A percentile compares a stretch with the other conserved stretches of the same genome.
Evolutionary conservation across 30 jellyfish, hydroid and myxozoan species (phyloP).

Genomic region (Rhopilema esculentum): DNA sequence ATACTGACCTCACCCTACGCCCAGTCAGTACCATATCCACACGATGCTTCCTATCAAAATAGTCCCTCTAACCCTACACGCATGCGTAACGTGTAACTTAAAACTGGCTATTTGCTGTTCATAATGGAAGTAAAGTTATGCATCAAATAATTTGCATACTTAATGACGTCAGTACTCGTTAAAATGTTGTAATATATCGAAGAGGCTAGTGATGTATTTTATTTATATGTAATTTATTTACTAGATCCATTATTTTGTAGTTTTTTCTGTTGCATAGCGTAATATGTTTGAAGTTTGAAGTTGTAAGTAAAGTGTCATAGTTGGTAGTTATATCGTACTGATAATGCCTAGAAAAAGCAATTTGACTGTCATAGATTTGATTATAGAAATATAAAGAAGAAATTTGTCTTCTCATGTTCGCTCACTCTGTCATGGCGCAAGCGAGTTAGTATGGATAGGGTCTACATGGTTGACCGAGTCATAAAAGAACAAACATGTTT

Average conservation of each 20-base stretch:
- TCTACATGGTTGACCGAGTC: too few species aligned
- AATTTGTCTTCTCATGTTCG: too few species aligned
- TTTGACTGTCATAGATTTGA: background rate
- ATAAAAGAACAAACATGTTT: too few species aligned
- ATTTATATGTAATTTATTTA: background rate
- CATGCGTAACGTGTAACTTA: background rate
- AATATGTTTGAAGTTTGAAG: background rate
- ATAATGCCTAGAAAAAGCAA: background rate
- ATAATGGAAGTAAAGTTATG: background rate
- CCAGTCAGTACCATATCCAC: too few species aligned
- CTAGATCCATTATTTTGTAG: background rate
- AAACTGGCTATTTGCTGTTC: background rate
- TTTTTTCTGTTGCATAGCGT: background rate
- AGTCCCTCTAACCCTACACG: background rate
- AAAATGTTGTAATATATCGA: background rate
- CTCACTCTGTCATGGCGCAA: too few species aligned
- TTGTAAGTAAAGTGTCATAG: background rate
- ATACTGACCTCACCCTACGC: too few species aligned
- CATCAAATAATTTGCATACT: background rate
- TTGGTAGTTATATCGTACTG: background rate
- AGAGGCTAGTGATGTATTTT: background rate
- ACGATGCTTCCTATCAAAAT: too few species aligned
- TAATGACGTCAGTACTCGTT: background rate
- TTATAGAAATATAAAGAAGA: background rate
- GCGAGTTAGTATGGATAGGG: too few species aligned